Evolutionary conservation across 37 sponge, comb jelly and placozoan genomes (phyloP).

Genomic region (Geodia barretti): DNA sequence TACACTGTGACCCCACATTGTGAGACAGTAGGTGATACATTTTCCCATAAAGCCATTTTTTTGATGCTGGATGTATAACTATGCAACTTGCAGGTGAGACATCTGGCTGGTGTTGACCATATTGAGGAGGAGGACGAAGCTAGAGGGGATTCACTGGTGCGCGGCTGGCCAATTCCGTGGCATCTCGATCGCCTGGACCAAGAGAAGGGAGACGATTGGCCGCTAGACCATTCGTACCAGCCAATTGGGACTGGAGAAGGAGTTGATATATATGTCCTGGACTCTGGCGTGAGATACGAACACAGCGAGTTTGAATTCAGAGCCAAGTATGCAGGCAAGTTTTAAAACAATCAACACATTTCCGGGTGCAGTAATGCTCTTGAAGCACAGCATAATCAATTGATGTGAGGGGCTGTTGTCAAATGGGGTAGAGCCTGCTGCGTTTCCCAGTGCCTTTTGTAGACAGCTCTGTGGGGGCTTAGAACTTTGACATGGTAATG

Average conservation of each 20-base stretch:
- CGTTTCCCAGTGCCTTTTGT: too few species aligned
- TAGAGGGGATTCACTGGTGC: neutral
- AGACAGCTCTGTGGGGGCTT: too few species aligned
- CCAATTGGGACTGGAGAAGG: constrained; percentile 32
- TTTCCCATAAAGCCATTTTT: too few species aligned
- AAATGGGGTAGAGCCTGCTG: too few species aligned
- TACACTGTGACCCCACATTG: too few species aligned
- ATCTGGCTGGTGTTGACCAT: neutral
- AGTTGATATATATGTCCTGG: constrained; percentile 35
- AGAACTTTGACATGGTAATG: too few species aligned
- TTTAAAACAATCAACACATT: too few species aligned
- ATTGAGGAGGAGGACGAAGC: neutral
- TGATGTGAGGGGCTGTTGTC: too few species aligned
- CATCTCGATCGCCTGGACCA: constrained; percentile 56
- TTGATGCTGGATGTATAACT: too few species aligned
- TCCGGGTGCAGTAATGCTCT: too few species aligned
- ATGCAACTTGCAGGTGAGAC: neutral
- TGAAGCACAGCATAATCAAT: too few species aligned
- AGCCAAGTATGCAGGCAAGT: neutral
- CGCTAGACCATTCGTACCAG: constrained; percentile 29
- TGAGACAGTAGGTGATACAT: too few species aligned
- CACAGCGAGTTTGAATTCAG: constrained; percentile 6
- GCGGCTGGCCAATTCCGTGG: constrained; percentile 16
- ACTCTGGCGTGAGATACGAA: constrained; percentile 26
- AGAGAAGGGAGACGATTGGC: neutral